Percentiles rank a stretch among this genome's conserved stretches.
Conservation (phyloP, 2,113 vertebrate genomes). For the Larimichthys crocea region DNA sequence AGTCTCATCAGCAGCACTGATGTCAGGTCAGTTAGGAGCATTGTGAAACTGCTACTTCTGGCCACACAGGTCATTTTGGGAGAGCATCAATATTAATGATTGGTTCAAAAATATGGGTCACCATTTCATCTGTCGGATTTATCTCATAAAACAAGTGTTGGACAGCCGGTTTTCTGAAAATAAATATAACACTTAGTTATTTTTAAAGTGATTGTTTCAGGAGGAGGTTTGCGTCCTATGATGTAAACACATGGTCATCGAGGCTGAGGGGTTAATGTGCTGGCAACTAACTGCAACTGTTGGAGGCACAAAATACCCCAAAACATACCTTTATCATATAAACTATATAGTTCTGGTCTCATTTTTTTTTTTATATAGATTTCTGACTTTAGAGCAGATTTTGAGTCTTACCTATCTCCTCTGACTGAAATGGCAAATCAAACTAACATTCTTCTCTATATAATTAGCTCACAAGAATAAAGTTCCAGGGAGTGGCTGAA, state of each 20-base stretch:
- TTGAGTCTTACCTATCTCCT: not conserved
- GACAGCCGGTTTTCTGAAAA: not conserved
- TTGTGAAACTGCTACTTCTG: not conserved
- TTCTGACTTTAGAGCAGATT: not conserved
- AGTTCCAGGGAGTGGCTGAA: not conserved
- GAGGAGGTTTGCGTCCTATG: not conserved
- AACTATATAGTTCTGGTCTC: not conserved
- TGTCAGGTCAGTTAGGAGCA: not conserved
- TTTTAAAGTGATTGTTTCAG: not conserved
- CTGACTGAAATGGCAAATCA: not conserved
- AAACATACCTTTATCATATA: not conserved
- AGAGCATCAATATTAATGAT: not conserved
- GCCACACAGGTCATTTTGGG: not conserved
- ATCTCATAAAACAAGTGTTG: not conserved
- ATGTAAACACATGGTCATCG: constrained; percentile 1
- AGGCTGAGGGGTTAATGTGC: not conserved
- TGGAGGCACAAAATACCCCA: not conserved
- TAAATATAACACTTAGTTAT: not conserved
- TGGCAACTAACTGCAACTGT: constrained; percentile 10
- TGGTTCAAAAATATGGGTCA: not conserved
- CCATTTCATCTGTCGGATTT: not conserved
- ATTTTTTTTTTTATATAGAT: not conserved
- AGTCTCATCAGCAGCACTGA: not conserved
- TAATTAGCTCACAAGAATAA: not conserved
- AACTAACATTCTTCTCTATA: not conserved